Evolutionary conservation across 37 sponge, comb jelly and placozoan genomes (phyloP), one percentile per base, ranked within the genome.

Genomic region (Ianthella basta): DNA sequence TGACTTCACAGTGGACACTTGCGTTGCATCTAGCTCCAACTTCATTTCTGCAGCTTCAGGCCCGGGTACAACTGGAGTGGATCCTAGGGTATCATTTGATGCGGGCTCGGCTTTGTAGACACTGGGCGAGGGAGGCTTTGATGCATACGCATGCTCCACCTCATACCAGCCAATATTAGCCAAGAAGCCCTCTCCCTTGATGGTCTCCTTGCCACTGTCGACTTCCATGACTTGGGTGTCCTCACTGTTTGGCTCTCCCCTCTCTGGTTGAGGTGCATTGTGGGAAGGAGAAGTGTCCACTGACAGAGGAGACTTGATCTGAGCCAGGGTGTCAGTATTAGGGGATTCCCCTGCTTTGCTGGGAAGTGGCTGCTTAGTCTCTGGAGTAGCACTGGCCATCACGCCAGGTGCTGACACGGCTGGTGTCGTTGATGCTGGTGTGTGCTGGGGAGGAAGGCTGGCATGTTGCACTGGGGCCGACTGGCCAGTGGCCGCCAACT

Each of bases 121-220:
- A 14, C 50, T 75, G 21, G 78, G 78, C 6, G 50, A 40, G 6
- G 78, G 32, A 12, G 78, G 37, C 25, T 75, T 75, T 1, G 78
- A 75, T 24, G 78, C 78, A 50, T 75, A 75, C 18, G 78, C 78
- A 41, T 75, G 78, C 78, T 75, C 78, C 53, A 36, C 40, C 78
- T 75, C 3, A 14, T 36, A 75, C 78, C 78, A 75, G 44, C 50
- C 53, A 13, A 75, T 24, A 19, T 36, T 40, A 1, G 78, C 78
- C n/a, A 36, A 75, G 38, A 40, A 75, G 23, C 20, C 41, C 21
- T 2, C 54, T 8, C 6, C 50, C 8, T 10, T 44, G 50, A 10
- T 3, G 6, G 6, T 44, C 50, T 3, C 50, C 3, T 44, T 44
- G 3, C 6, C 50, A 10, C 8, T 8, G 6, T 44, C 50, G 50